Evolutionary conservation across 2,888 invertebrate species (phyloP), one percentile per base, ranked within the genome.

Genomic region (Lasioglossum vierecki): DNA sequence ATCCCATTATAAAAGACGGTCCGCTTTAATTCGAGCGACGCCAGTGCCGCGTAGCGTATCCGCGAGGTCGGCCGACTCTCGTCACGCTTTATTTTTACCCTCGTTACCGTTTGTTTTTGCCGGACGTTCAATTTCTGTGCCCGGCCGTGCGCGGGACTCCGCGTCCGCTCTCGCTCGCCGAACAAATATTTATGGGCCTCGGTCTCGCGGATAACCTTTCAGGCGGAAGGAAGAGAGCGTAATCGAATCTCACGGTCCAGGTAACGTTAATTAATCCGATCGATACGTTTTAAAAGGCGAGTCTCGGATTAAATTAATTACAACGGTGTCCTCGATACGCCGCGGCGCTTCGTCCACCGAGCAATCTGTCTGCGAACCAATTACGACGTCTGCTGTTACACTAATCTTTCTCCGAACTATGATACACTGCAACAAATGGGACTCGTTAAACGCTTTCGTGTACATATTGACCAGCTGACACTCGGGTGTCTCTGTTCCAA

Each of bases 11-110:
- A 75, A 71, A 82, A 80, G 73, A 57, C 75, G 88, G 49, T 77
- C 76, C 75, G 26, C 81, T 88, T 88, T 88, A 86, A 86, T 81
- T 70, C 68, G n/a, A 63, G 53, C 80, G 60, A 71, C 60, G 53
- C 35, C 57, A 26, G 6, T 15, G 63, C 30, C 63, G 57, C 66
- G 66, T 30, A 26, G 46, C 26, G 35, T 44, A 30, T 76, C 26
- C 26, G 13, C 72, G 49, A 22, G 72, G 44, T 57, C 70, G 71
- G 35, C 66, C 26, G 63, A 22, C 11, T n/a, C 35, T 35, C 44
- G 35, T 57, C 71, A 9, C n/a, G n/a, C 35, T 76, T 83, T 77
- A 81, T 74, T 81, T 81, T 77, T 68, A 49, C 26, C 35, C 53
- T 46, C 49, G 46, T 75, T 39, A 39, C 46, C 18, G 66, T 30